Evolutionary conservation across 92 coral and sea anemone species (phyloP), one percentile per base, ranked within the genome.

Genomic region (Ricordea florida): DNA sequence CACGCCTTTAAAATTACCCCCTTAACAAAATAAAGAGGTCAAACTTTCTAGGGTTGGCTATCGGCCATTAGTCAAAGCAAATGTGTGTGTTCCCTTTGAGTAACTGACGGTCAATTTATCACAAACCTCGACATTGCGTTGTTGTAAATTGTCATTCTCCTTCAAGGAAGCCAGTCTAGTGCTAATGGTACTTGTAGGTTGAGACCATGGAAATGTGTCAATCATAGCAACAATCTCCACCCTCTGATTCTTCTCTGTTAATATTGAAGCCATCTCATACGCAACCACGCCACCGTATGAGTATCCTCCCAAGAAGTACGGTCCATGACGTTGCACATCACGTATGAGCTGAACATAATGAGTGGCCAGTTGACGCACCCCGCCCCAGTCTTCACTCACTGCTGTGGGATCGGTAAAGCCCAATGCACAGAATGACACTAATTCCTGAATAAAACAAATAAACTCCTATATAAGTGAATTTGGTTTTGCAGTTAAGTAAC

Each of bases 181-280:
- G 21, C 86, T 83, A 18, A 72, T 86, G 5, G 91, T 79, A 30
- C 91, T 82, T 58, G 66, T 79, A 44, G 76, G 79, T 62, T 79
- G 76, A 46, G 47, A 76, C 93, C 97, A 92, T 2, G 97, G 85
- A 51, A 62, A 88, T 6, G 97, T 92, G 76, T 92, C 97, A 62
- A 92, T 61, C 93, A 92, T 88, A 7, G 81, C 72, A 34, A 92
- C 83, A 74, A 92, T 83, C 2, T 83, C 89, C 14, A 88, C 85
- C 1, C 75, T 77, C 75, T 92, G 93, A 20, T 56, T 49, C 38
- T 71, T 58, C 47, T 81, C 89, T 10, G 67, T 80, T 40, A 92
- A 47, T 18, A 88, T 68, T 51, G 74, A 75, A 15, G 97, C 97
- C 70, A 92, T 79, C 63, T 92, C 97, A 53, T 55, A 92, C 32